These are phyloP conservation scores for Glomeris maerens DNA, from an alignment of 1,140 invertebrate species.

Conservation along the genomic window DNA sequence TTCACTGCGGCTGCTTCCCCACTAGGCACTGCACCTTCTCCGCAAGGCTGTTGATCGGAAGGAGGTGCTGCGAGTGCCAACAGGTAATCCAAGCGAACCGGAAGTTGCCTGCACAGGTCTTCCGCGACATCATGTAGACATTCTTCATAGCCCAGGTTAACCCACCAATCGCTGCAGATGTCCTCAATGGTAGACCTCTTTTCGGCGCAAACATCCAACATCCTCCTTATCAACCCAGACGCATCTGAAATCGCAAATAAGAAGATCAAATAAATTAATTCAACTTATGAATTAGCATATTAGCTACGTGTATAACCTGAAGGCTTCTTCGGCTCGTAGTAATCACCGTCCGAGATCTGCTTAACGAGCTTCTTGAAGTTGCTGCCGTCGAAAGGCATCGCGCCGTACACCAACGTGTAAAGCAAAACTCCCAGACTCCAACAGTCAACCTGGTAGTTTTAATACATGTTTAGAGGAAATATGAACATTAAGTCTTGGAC, in stretches of 20 bases:
- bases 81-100: constrained; percentile 73
- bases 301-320: too few species aligned
- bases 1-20: background rate
- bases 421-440: constrained; percentile 95
- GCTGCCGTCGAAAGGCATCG: constrained; percentile 98
- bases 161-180: constrained; percentile 83
- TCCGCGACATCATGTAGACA: constrained; percentile 74
- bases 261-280: constrained; percentile 5
- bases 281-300: too few species aligned
- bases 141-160: constrained; percentile 72
- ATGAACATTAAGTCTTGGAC: background rate
- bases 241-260: constrained; percentile 49
- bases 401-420: constrained; percentile 95
- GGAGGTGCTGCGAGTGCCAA: constrained; percentile 57
- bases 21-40: background rate
- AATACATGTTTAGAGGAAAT: too few species aligned
- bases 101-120: constrained; percentile 73
- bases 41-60: background rate
- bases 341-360: constrained; percentile 93
- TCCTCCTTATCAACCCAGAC: constrained; percentile 80
- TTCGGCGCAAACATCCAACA: constrained; percentile 80
- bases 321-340: constrained; percentile 88
- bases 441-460: constrained; percentile 54
- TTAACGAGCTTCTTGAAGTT: constrained; percentile 93
- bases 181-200: constrained; percentile 81